These are phyloP conservation scores for Myotis pilosus DNA, from an alignment of 2,797 vertebrate genomes.

Conservation along the genomic window DNA sequence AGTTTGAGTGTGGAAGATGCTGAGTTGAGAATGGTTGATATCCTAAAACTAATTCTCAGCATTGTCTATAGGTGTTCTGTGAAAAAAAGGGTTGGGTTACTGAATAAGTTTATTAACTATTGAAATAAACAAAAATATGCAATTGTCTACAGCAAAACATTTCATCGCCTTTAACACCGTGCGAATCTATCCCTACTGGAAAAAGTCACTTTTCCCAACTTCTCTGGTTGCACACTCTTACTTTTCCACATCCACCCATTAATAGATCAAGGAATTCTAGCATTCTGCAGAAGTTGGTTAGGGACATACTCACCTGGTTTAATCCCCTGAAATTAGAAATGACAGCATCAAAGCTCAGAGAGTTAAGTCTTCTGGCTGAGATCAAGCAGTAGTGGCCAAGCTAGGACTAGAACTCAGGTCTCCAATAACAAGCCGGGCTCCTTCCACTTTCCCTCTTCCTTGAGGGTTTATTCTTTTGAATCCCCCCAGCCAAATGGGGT, in stretches of 20 bases:
- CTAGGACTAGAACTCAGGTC: background rate
- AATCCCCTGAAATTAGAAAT: conserved; percentile 28
- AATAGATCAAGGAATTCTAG: background rate
- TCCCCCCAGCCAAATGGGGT: background rate
- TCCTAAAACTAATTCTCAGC: background rate
- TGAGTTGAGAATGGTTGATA: background rate
- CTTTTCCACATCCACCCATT: background rate
- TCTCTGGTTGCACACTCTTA: background rate
- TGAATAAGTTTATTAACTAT: conserved; percentile 9
- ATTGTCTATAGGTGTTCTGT: background rate
- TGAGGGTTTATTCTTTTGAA: background rate
- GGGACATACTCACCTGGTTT: background rate
- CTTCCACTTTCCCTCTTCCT: background rate
- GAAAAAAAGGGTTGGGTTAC: background rate
- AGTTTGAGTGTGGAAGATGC: background rate
- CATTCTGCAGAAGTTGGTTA: background rate
- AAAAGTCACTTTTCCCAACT: background rate
- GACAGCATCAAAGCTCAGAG: background rate
- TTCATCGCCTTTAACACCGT: background rate
- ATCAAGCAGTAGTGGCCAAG: background rate
- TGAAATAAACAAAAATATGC: background rate
- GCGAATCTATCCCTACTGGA: background rate
- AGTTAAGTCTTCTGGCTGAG: background rate
- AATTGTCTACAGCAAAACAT: background rate
- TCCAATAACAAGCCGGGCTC: background rate